Conservation (phyloP, 2,113 vertebrate genomes). For the Pantherophis guttatus region DNA sequence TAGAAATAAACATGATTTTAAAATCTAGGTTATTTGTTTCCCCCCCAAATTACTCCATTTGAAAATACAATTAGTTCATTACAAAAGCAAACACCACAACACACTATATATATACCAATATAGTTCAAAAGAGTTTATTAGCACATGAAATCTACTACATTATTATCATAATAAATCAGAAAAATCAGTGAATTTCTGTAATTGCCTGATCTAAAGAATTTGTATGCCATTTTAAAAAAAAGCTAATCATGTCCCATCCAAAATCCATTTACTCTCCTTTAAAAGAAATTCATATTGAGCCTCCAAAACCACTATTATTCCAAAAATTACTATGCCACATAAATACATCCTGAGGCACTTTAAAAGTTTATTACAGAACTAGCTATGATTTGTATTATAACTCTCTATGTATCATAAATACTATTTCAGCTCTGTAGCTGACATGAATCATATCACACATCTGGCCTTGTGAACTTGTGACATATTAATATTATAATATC, state of each 20-base stretch:
- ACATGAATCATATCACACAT: neutral
- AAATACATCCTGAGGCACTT: conserved; percentile 7
- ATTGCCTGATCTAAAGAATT: conserved; percentile 56
- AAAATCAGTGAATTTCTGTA: conserved; percentile 61
- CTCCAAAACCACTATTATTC: neutral
- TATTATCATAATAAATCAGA: conserved; percentile 70
- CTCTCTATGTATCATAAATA: neutral
- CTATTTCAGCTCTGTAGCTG: neutral
- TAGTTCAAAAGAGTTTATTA: conserved; percentile 58
- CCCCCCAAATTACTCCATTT: conserved; percentile 19
- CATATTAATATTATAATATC: neutral
- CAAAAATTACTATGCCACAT: neutral
- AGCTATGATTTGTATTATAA: neutral
- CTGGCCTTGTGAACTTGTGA: neutral
- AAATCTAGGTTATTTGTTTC: conserved; percentile 10
- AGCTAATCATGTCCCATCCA: conserved; percentile 52
- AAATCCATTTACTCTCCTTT: conserved; percentile 1
- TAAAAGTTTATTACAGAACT: neutral
- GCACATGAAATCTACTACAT: conserved; percentile 54
- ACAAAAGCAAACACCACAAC: conserved; percentile 48
- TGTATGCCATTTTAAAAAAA: conserved; percentile 61
- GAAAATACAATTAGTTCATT: conserved; percentile 48
- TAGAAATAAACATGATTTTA: neutral
- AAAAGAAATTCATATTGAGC: neutral
- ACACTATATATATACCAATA: conserved; percentile 36